Conservation (phyloP, 2,113 vertebrate genomes). For the Pongo pygmaeus region DNA sequence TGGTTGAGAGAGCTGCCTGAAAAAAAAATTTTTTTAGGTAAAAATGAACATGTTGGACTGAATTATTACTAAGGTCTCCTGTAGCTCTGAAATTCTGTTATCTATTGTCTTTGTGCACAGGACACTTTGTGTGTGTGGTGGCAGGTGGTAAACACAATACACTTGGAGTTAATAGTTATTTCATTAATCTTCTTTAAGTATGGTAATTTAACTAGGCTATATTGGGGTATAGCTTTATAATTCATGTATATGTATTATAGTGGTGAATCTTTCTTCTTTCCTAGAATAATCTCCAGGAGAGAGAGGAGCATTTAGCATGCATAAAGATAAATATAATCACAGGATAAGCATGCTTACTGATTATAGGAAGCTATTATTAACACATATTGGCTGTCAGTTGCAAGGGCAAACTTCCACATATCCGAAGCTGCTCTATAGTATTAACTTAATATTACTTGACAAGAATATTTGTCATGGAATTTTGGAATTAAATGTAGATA, state of each 20-base stretch:
- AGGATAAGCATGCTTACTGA: slow-evolving; percentile 71
- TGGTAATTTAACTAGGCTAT: neutral
- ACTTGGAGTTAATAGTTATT: slow-evolving; percentile 31
- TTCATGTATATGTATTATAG: neutral
- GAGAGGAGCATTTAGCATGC: slow-evolving; percentile 73
- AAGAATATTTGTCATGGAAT: slow-evolving; percentile 32
- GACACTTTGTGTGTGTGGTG: neutral
- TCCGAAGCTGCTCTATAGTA: slow-evolving; percentile 8
- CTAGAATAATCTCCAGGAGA: slow-evolving; percentile 29
- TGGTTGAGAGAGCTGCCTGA: neutral
- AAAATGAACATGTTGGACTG: slow-evolving; percentile 19
- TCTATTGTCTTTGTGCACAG: slow-evolving; percentile 27
- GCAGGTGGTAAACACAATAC: neutral
- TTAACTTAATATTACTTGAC: slow-evolving; percentile 23
- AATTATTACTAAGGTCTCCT: neutral
- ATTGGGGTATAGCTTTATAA: slow-evolving; percentile 7
- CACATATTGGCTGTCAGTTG: slow-evolving; percentile 60
- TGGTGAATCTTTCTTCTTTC: slow-evolving; percentile 52
- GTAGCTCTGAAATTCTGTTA: neutral
- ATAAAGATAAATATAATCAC: slow-evolving; percentile 76
- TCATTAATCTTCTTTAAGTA: slow-evolving; percentile 22
- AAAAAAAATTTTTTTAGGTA: neutral
- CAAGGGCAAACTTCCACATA: slow-evolving; percentile 74
- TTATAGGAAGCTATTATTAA: slow-evolving; percentile 79
- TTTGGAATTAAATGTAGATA: slow-evolving; percentile 30